Evolutionary conservation across 2,797 vertebrate genomes (phyloP).

Genomic region (Masticophis lateralis): DNA sequence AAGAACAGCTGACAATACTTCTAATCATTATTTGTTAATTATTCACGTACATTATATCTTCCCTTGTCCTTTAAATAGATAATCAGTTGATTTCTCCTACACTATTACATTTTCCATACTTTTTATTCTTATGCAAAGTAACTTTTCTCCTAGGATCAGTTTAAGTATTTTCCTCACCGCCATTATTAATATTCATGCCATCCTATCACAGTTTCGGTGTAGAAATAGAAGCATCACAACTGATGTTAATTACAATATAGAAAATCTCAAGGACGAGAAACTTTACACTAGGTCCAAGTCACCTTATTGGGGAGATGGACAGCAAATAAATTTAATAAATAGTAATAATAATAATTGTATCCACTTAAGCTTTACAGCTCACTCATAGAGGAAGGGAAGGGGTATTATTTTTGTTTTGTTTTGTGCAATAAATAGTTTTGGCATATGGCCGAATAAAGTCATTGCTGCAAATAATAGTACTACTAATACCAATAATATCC

Average conservation of each 20-base stretch:
- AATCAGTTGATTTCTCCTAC: conserved; percentile 38
- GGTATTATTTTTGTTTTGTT: conserved; percentile 28
- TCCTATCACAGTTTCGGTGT: conserved; percentile 13
- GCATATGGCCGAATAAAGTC: background rate
- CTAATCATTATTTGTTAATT: conserved; percentile 32
- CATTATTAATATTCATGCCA: conserved; percentile 42
- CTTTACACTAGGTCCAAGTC: background rate
- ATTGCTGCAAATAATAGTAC: background rate
- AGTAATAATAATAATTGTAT: conserved; percentile 1
- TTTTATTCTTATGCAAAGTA: conserved; percentile 16
- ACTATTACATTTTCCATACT: conserved; percentile 13
- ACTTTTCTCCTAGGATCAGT: conserved; percentile 19
- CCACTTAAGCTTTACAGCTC: conserved; percentile 7
- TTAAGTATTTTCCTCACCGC: conserved; percentile 34
- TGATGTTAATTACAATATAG: conserved; percentile 20
- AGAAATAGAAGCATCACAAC: conserved; percentile 3
- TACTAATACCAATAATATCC: background rate
- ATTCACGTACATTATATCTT: conserved; percentile 35
- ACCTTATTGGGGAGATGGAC: background rate
- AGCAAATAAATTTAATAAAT: background rate
- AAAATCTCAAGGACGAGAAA: conserved; percentile 27
- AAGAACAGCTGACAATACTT: conserved; percentile 2
- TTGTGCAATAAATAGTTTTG: conserved; percentile 18
- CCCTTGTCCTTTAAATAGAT: conserved; percentile 28
- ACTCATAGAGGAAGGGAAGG: background rate